Evolutionary conservation across 1,140 invertebrate genomes (phyloP).

Genomic region (Drosophila dunni): DNA sequence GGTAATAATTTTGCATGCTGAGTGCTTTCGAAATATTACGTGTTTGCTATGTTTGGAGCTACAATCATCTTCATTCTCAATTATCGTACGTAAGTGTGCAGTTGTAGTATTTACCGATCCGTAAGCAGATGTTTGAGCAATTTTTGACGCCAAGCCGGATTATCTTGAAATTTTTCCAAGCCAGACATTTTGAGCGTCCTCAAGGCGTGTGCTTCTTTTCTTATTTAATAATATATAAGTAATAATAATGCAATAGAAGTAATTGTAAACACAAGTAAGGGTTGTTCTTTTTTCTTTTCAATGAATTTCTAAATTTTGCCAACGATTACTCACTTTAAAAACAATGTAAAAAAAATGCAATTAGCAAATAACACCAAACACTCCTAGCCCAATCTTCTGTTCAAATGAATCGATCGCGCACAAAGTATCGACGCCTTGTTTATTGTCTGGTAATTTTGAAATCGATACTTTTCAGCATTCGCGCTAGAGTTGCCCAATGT

Average conservation of each 20-base stretch:
- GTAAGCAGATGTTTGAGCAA: constrained; percentile 63
- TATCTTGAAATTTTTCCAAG: constrained; percentile 76
- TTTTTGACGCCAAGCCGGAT: constrained; percentile 70
- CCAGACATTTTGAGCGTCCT: constrained; percentile 60
- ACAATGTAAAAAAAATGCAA: background rate
- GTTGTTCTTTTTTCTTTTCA: background rate
- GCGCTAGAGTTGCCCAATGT: background rate
- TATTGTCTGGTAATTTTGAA: constrained; percentile 30
- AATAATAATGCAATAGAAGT: background rate
- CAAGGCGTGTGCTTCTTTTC: constrained; percentile 7
- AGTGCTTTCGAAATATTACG: constrained; percentile 1
- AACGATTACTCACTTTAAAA: constrained; percentile 13
- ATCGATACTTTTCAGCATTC: background rate
- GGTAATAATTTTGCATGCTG: constrained; percentile 7
- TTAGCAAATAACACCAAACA: background rate
- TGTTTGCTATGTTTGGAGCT: constrained; percentile 1
- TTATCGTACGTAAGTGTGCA: constrained; percentile 7
- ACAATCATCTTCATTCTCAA: constrained; percentile 1
- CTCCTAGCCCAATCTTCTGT: background rate
- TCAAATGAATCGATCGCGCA: constrained; percentile 20
- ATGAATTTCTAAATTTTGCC: background rate
- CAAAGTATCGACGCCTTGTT: constrained; percentile 10
- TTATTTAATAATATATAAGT: constrained; percentile 10
- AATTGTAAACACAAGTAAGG: background rate
- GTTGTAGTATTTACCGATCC: constrained; percentile 69